Evolutionary conservation across 2,888 invertebrate genomes (phyloP), one percentile per base, ranked within the genome.

Genomic region (Epinotia demarniana): DNA sequence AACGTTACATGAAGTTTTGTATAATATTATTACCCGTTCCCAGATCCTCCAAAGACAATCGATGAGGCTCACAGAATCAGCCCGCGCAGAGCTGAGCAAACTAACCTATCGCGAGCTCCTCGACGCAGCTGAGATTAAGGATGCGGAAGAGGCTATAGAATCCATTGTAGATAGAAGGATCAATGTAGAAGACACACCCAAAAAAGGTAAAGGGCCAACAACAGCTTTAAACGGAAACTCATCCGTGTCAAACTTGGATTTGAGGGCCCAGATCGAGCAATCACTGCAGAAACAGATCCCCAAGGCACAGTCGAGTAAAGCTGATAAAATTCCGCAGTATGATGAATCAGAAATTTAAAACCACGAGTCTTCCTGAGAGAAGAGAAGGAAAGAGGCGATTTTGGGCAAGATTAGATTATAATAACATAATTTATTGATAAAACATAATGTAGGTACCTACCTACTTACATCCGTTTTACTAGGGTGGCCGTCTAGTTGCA

Each of bases 31-130:
- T 63, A 39, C 62, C 49, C 49, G 16, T 49, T 49, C 13, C 6
- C 55, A 73, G 74, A 70, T 70, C 23, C 64, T 74, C 33, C 70
- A 74, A 19, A 58, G 74, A 23, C 69, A 39, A 49, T 74, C 74
- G 5, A 53, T 74, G 63, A 69, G 69, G 53, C n/a, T 63, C 19
- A 27, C 58, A 3, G 19, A 63, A 0, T 23, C 69, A 19, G 69
- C 19, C 4, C 49, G 57, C n/a, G 69, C 49, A 1, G 63, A 63
- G 2, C 46, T 74, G 1, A 27, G 63, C 4, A 74, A 64, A 39
- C 62, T 46, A 4, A 57, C 64, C 0, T 74, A 64, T 49, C 46
- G 70, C n/a, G 74, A 74, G 23, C 64, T 74, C 33, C 63, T 74
- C 8, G 74, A 74, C 58, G 63, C 58, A 18, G 74, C 74, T 33